Percentiles rank a stretch among this genome's conserved stretches.
Evolutionary conservation across 2,113 vertebrate species (phyloP).

Genomic region (Orcinus orca): DNA sequence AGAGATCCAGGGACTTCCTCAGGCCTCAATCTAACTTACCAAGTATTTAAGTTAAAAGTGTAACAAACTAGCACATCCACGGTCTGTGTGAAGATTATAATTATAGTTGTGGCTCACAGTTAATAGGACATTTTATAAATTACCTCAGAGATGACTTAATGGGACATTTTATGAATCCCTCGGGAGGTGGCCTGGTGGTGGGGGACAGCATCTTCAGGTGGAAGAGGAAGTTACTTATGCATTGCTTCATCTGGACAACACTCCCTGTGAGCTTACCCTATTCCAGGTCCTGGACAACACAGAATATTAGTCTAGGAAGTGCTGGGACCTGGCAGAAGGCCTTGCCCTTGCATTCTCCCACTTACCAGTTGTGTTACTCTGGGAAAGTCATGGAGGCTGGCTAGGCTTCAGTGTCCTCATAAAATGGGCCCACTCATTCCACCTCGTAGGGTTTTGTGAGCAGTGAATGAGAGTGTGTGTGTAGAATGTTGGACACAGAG

Average conservation of each 20-base stretch:
- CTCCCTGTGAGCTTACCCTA: background rate
- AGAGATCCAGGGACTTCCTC: background rate
- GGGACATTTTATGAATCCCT: background rate
- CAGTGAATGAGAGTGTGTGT: background rate
- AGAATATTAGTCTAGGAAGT: no score
- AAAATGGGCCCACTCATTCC: background rate
- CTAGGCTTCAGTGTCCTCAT: background rate
- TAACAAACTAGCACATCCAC: background rate
- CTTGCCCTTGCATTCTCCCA: background rate
- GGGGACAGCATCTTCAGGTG: background rate
- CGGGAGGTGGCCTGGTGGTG: background rate
- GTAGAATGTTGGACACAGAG: background rate
- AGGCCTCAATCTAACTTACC: background rate
- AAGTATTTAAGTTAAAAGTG: background rate
- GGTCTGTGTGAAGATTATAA: background rate
- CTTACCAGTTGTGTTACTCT: background rate
- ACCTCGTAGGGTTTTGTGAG: background rate
- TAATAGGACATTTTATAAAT: background rate
- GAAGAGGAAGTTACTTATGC: background rate
- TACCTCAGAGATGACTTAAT: background rate
- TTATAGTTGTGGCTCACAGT: background rate
- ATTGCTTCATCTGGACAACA: background rate
- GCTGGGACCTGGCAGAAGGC: background rate
- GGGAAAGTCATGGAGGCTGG: background rate
- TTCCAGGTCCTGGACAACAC: background rate